Percentiles rank a stretch among this genome's conserved stretches.
These are phyloP conservation scores for Solen grandis DNA, from an alignment of 1,140 invertebrate genomes.

Conservation along the genomic window DNA sequence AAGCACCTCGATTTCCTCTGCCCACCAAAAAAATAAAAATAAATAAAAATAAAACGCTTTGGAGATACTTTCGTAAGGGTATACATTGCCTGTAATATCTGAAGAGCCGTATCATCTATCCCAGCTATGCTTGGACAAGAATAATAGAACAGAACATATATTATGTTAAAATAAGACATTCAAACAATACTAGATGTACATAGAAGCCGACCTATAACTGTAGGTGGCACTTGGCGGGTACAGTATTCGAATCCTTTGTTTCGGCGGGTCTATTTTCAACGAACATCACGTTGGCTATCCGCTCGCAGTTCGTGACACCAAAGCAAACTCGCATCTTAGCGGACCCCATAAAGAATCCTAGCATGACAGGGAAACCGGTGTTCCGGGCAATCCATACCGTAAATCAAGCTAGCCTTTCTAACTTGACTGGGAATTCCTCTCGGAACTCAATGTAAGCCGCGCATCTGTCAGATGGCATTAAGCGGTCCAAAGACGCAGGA, in stretches of 20 bases:
- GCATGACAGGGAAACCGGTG: slow-evolving; percentile 46
- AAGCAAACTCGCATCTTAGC: slow-evolving; percentile 37
- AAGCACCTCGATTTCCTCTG: too few relatives aligned
- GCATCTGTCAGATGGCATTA: slow-evolving; percentile 52
- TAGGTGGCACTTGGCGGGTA: too few relatives aligned
- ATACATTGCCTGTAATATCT: too few relatives aligned
- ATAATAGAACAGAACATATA: too few relatives aligned
- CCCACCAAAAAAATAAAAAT: too few relatives aligned
- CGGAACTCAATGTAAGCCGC: slow-evolving; percentile 42
- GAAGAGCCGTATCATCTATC: too few relatives aligned
- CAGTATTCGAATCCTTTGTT: neutral
- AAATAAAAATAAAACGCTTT: too few relatives aligned
- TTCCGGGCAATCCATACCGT: slow-evolving; percentile 23
- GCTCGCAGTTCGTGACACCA: slow-evolving; percentile 49
- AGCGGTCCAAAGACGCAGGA: slow-evolving; percentile 3
- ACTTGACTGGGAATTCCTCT: slow-evolving; percentile 50
- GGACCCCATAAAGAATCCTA: slow-evolving; percentile 40
- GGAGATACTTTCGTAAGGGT: too few relatives aligned
- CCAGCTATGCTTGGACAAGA: too few relatives aligned
- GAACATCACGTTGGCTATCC: neutral
- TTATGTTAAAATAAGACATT: too few relatives aligned
- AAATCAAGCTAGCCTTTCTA: slow-evolving; percentile 56
- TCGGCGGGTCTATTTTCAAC: neutral
- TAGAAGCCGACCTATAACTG: too few relatives aligned
- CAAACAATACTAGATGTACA: too few relatives aligned